Evolutionary conservation across 2,797 vertebrate species (phyloP), one percentile per base, ranked within the genome.

Genomic region (Setipinna tenuifilis): DNA sequence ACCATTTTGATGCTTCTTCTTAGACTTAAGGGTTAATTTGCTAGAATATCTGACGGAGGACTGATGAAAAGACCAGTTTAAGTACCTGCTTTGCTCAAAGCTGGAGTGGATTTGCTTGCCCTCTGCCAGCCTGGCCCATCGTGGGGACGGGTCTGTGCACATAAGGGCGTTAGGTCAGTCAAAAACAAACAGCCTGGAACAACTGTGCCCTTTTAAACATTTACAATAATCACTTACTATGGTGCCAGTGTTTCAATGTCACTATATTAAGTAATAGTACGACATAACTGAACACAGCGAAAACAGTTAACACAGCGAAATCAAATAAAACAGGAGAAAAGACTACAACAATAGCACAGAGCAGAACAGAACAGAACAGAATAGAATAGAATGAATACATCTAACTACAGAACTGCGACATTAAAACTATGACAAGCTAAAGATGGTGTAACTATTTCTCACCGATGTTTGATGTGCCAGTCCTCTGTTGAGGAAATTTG

Each of bases 101-200:
- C 57, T 59, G 84, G 83, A 0, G 83, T 44, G 81, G 88, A 87
- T 83, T 78, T 23, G 88, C 90, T 92, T 94, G 83, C 78, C 90
- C 62, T 84, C 85, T 19, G 92, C 87, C 1, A 95, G 88, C 85
- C 92, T 89, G 25, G 85, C 89, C 93, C 91, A 94, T 12, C 91
- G 91, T 84, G 92, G 88, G 1, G 90, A 94, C 86, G 94, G 86
- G 46, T 92, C 95, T 95, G 85, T 59, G 75, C 58, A 58, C 19
- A 58, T 58, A 2, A 19, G n/a, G n/a, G n/a, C n/a, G n/a, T n/a
- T 17, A 89, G 83, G 62, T 65, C 81, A 89, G 86, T 6, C 86
- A 41, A 68, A 58, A 0, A 85, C 31, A 25, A n/a, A 71, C 28
- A 23, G 4, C n/a, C n/a, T n/a, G n/a, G n/a, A n/a, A n/a, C n/a